Evolutionary conservation across 1,140 invertebrate genomes (phyloP).

Genomic region (Diploscapter pachys): DNA sequence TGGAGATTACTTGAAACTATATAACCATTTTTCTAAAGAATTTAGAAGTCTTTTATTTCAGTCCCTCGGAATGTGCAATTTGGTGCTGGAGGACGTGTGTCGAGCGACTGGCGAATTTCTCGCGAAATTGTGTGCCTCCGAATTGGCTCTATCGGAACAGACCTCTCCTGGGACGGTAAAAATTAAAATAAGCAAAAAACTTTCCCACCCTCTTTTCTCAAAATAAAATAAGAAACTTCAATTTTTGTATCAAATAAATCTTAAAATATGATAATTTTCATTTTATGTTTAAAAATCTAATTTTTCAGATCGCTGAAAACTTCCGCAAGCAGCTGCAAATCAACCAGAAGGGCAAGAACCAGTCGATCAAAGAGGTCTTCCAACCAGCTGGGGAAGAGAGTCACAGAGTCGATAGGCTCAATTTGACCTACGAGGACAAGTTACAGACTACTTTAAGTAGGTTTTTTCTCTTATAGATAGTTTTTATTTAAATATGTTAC

Average conservation of each 20-base stretch:
- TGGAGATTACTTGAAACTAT: not conserved
- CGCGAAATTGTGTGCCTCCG: conserved; percentile 87
- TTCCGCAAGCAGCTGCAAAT: conserved; percentile 20
- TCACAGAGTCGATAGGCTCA: conserved; percentile 35
- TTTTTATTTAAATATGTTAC: too few species aligned
- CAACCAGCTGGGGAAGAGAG: conserved; percentile 36
- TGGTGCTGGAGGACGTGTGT: conserved; percentile 77
- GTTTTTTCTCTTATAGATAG: not conserved
- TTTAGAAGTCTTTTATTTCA: conserved; percentile 25
- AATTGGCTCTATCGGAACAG: conserved; percentile 97
- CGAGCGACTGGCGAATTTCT: conserved; percentile 38
- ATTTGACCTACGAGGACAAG: conserved; percentile 70
- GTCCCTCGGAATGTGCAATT: conserved; percentile 68
- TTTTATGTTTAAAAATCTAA: too few species aligned
- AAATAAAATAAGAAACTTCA: too few species aligned
- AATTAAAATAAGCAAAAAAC: too few species aligned
- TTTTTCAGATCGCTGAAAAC: conserved; percentile 12
- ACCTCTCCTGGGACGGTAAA: conserved; percentile 65
- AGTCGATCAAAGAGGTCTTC: not conserved
- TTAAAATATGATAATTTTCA: too few species aligned
- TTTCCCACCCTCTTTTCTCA: too few species aligned
- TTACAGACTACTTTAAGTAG: conserved; percentile 83
- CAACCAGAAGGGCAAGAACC: conserved; percentile 12
- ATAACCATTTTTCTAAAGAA: too few species aligned
- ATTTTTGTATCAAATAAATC: too few species aligned